Evolutionary conservation across 2,888 invertebrate genomes (phyloP), one percentile per base, ranked within the genome.

Genomic region (Priocnemis perturbator): DNA sequence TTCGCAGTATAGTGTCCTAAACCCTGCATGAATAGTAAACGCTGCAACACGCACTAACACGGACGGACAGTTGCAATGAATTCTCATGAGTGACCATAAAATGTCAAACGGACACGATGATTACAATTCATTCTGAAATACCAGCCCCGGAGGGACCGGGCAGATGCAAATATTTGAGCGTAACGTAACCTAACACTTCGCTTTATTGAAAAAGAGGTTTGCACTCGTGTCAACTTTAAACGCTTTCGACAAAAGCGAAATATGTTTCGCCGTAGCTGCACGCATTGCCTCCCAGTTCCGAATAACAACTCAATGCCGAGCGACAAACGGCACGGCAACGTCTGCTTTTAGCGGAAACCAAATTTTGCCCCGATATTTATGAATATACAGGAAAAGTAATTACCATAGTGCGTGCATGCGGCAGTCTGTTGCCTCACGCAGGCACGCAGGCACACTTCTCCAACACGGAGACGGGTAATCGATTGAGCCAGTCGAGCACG

Each of bases 81-180:
- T 37, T 37, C 37, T 37, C 37, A 37, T 37, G 37, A 3, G 37
- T 37, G 37, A 37, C 19, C 50, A 14, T 50, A 50, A 50, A 50
- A 19, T 9, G n/a, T 50, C 19, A 50, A 50, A 50, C 19, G 7
- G 19, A 50, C 50, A 17, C 50, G 50, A 19, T 50, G 50, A 50
- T 50, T 50, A 50, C 50, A 19, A 50, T n/a, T 50, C 50, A 50
- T 50, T n/a, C 19, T 19, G 50, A 50, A 50, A 50, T 50, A 17
- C n/a, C 5, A 4, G 50, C 2, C 19, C 5, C 14, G 17, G 2
- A 2, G 19, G 19, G 3, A 50, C 11, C 50, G 50, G 17, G 15
- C n/a, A 19, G n/a, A 17, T 50, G 14, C 5, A 50, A 50, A 50
- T 50, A n/a, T 50, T 50, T 50, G n/a, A 50, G 17, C 50, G 17